phyloP scores from a whole-genome alignment of 2,888 invertebrate genomes.

The Aphodius sticticus region DNA sequence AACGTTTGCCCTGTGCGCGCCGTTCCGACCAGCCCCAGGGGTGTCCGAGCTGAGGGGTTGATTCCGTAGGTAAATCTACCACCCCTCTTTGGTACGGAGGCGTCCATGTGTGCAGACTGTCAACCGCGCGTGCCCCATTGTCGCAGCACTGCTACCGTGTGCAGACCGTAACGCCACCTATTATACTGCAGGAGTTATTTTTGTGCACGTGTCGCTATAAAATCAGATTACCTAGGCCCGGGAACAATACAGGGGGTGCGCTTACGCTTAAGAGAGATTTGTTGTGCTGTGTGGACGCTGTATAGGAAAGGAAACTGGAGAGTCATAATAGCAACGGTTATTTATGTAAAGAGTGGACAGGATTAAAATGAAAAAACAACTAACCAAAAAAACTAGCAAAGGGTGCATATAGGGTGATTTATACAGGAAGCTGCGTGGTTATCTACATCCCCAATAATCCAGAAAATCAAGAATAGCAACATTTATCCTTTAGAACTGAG shows the following conservation, averaged over 20 bases:
- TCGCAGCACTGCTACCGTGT: slow-evolving; percentile 26
- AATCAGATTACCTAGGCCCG: slow-evolving; percentile 31
- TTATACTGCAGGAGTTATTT: slow-evolving; percentile 34
- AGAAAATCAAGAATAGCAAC: too few species aligned
- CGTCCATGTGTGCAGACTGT: slow-evolving; percentile 58
- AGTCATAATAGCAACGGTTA: slow-evolving; percentile 4
- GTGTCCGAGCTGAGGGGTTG: not conserved
- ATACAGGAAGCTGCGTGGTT: too few species aligned
- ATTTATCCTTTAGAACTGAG: too few species aligned
- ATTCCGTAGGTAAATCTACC: slow-evolving; percentile 43
- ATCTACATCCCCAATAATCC: too few species aligned
- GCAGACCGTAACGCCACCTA: not conserved
- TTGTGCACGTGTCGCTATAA: slow-evolving; percentile 34
- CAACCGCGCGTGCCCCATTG: slow-evolving; percentile 54
- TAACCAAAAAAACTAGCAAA: not conserved
- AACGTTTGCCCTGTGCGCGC: not conserved
- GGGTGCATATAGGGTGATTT: not conserved
- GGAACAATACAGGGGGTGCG: slow-evolving; percentile 10
- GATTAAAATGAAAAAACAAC: not conserved
- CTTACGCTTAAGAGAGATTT: slow-evolving; percentile 20
- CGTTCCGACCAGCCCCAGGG: not conserved
- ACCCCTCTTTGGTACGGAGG: slow-evolving; percentile 53
- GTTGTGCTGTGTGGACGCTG: slow-evolving; percentile 5
- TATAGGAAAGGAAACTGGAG: not conserved
- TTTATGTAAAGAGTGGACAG: not conserved